These are phyloP conservation scores for Dione juno DNA, from an alignment of 2,888 invertebrate species.

Conservation along the genomic window DNA sequence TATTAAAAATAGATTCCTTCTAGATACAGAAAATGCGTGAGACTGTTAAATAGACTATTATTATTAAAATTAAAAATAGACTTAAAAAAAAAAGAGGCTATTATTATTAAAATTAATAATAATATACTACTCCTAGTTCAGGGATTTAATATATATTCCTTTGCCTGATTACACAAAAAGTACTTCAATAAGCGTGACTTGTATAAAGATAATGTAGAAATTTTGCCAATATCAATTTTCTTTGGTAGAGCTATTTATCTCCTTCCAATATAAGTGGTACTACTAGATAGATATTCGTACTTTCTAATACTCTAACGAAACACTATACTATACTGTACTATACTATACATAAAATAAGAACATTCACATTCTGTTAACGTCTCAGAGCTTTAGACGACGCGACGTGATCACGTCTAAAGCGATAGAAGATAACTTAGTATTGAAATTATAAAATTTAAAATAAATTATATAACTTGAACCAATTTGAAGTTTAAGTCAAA, in stretches of 20 bases:
- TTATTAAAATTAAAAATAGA: no score
- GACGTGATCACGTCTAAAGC: slow-evolving; percentile 7
- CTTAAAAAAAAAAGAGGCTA: no score
- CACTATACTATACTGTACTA: no score
- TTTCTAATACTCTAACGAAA: neutral
- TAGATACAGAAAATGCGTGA: no score
- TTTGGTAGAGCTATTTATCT: slow-evolving; percentile 7
- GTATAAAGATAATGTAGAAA: neutral
- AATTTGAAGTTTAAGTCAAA: neutral
- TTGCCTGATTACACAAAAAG: no score
- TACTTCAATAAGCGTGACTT: neutral
- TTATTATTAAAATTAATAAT: no score
- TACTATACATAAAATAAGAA: neutral
- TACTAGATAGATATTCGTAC: neutral
- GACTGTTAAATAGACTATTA: no score
- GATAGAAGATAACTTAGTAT: neutral
- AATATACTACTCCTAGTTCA: no score
- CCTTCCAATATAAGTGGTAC: neutral
- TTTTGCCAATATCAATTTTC: neutral
- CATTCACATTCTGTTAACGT: slow-evolving; percentile 10
- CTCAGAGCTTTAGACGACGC: slow-evolving; percentile 5
- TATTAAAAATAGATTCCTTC: no score
- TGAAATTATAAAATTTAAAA: slow-evolving; percentile 12
- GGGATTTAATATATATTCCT: no score
- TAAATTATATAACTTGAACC: neutral